A percentile compares a stretch with the other conserved stretches of the same genome.
phyloP scores from a whole-genome alignment of 2,888 invertebrate genomes.

The Mythimna vitellina region DNA sequence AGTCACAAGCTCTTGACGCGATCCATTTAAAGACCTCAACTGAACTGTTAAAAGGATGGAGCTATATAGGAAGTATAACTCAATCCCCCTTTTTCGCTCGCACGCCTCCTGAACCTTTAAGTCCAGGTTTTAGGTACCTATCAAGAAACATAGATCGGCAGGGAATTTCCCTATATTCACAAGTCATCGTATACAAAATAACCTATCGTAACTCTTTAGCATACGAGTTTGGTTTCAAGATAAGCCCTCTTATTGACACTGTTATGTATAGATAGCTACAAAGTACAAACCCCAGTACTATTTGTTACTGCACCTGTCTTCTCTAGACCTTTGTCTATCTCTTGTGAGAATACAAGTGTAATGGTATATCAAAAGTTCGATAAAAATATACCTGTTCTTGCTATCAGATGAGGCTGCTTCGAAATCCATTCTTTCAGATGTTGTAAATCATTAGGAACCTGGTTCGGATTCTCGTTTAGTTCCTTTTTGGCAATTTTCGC shows the following conservation, averaged over 20 bases:
- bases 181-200: too few species aligned
- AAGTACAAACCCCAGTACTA: background rate
- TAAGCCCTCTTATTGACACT: background rate
- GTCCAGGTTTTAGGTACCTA: too few species aligned
- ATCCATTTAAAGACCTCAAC: too few species aligned
- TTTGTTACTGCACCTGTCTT: background rate
- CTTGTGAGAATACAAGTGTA: background rate
- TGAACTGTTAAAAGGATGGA: too few species aligned
- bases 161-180: too few species aligned
- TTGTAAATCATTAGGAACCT: slow-evolving; percentile 80
- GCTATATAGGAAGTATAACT: too few species aligned
- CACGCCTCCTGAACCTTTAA: too few species aligned
- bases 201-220: background rate
- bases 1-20: too few species aligned
- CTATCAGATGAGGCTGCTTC: slow-evolving; percentile 89
- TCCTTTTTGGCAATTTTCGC: slow-evolving; percentile 85
- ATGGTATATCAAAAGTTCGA: background rate
- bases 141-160: too few species aligned
- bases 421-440: slow-evolving; percentile 88
- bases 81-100: too few species aligned
- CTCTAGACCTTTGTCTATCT: background rate
- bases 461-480: slow-evolving; percentile 87
- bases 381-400: slow-evolving; percentile 86
- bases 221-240: background rate
- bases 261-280: background rate